phyloP scores from a whole-genome alignment of 35 echinoderm and acorn worm species.

The Chiridota heheva region DNA sequence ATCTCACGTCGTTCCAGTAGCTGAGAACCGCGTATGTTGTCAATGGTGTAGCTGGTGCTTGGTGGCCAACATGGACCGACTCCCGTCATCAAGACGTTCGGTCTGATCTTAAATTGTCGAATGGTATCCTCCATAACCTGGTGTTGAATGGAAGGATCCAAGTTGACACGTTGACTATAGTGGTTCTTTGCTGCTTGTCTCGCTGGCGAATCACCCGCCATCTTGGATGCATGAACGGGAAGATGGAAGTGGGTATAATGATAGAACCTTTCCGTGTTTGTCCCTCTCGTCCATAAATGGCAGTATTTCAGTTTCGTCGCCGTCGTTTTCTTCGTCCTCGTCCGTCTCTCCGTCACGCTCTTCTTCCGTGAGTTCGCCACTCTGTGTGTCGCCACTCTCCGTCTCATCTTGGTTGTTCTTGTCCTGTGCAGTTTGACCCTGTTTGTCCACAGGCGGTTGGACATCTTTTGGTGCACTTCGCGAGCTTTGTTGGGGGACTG shows the following conservation, averaged over 20 bases:
- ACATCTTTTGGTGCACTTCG: no score
- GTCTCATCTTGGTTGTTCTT: slow-evolving; percentile 1
- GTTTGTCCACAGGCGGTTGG: neutral
- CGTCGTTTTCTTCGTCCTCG: slow-evolving; percentile 4
- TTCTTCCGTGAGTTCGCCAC: neutral
- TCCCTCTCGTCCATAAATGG: no score
- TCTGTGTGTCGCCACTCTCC: slow-evolving; percentile 10
- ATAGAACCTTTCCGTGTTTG: no score
- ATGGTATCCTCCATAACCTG: slow-evolving; percentile 7
- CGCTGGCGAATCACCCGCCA: neutral
- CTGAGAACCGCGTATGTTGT: slow-evolving; percentile 74
- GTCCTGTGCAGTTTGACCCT: neutral
- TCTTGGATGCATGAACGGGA: neutral
- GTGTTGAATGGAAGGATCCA: no score
- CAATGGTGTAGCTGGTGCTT: slow-evolving; percentile 70
- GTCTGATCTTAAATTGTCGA: neutral
- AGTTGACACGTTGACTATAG: no score
- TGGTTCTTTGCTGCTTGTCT: no score
- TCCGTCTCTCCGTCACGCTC: neutral
- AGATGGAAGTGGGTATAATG: slow-evolving; percentile 19
- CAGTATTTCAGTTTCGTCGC: slow-evolving; percentile 31
- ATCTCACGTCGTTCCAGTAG: slow-evolving; percentile 73
- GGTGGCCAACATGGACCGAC: slow-evolving; percentile 90
- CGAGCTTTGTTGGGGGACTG: no score
- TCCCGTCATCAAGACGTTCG: slow-evolving; percentile 35